Evolutionary conservation across 2,888 invertebrate genomes (phyloP).

Genomic region (Drosophila rubida): DNA sequence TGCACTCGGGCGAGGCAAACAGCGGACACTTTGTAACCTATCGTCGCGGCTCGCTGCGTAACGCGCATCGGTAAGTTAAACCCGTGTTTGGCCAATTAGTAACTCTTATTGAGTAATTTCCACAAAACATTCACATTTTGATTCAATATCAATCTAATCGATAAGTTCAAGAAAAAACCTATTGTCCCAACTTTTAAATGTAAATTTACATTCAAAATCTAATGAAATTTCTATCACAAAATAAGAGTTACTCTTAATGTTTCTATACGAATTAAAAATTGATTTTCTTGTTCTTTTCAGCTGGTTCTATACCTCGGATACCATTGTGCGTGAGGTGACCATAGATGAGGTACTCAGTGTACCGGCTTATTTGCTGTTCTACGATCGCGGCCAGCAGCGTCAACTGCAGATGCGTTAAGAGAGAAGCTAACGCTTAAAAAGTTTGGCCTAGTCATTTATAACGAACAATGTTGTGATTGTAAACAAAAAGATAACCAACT

Average conservation of each 20-base stretch:
- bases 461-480: conserved; percentile 44
- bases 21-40: conserved; percentile 98
- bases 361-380: conserved; percentile 96
- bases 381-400: conserved; percentile 87
- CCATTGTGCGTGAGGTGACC: conserved; percentile 92
- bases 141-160: no score
- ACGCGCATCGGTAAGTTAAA: conserved; percentile 82
- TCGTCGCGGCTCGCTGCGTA: conserved; percentile 88
- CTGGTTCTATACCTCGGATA: conserved; percentile 95
- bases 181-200: no score
- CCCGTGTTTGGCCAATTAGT: no score
- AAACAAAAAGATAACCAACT: not conserved
- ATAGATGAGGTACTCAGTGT: conserved; percentile 93
- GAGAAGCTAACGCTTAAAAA: not conserved
- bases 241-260: no score
- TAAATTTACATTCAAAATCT: no score
- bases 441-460: conserved; percentile 52
- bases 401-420: conserved; percentile 47
- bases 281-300: conserved; percentile 82
- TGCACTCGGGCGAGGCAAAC: conserved; percentile 95
- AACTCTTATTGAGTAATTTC: no score
- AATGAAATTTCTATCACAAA: no score
- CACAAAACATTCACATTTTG: no score
- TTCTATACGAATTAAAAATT: no score
- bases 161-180: no score